Evolutionary conservation across 2,113 vertebrate species (phyloP), one percentile per base, ranked within the genome.

Genomic region (Tachysurus fulvidraco): DNA sequence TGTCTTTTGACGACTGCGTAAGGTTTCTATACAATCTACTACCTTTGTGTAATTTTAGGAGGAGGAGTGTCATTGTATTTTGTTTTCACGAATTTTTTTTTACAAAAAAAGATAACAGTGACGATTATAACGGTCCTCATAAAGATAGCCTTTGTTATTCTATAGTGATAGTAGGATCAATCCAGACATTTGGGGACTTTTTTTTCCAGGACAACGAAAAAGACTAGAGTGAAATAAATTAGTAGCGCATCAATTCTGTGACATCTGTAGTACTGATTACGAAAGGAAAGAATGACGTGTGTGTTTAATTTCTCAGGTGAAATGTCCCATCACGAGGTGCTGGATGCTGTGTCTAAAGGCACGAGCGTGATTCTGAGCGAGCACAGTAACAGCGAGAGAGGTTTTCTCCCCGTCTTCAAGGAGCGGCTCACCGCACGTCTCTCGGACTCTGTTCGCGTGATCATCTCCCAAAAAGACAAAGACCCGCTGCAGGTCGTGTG

Each of bases 361-460:
- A 95, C 95, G 81, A 98, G 92, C 11, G 96, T 99, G 87, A 93
- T 99, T 91, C 95, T 99, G 79, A 97, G 97, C 80, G 98, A 99
- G 59, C 98, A 99, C 74, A 99, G 97, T 92, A 99, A 99, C 94
- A 98, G 96, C 0, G 98, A 99, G 91, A 95, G 97, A 64, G 98
- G 98, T n/a, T 99, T 97, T 90, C 95, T 99, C 89, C 84, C 93
- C 0, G 95, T 98, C 65, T 95, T 99, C 92, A 93, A 91, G 84
- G 93, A 96, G 36, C 86, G 90, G 44, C 94, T 99, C 4, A 9
- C 86, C 0, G 44, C 86, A 41, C 93, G 92, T 60, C 92, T 99
- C 28, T 93, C 95, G 25, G 93, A 95, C 52, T 94, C 92, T 4
- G 87, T 99, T 57, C 90, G 89, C 1, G 93, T 99, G 78, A 74